Percentiles rank a stretch among this genome's conserved stretches.
These are phyloP conservation scores for Petrosia ficiformis DNA, from an alignment of 37 sponge, comb jelly and placozoan species.

Conservation along the genomic window DNA sequence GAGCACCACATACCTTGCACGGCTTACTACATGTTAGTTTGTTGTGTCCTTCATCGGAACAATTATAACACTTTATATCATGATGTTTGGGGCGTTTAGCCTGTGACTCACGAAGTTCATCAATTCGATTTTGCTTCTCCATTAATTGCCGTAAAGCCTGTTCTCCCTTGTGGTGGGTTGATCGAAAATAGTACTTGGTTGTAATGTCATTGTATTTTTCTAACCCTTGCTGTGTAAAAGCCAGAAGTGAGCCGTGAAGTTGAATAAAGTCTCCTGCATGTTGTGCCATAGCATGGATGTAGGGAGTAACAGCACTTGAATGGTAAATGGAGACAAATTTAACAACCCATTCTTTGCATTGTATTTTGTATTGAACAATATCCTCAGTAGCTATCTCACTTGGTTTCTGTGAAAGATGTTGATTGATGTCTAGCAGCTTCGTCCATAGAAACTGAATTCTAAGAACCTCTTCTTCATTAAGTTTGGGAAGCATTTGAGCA, in stretches of 20 bases:
- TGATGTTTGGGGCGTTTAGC: background rate
- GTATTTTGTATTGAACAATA: no score
- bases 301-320: constrained; percentile 9
- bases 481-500: background rate
- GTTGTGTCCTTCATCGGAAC: constrained; percentile 9
- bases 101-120: background rate
- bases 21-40: background rate
- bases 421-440: background rate
- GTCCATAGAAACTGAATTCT: background rate
- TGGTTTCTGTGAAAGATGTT: no score
- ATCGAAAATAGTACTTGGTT: constrained; percentile 16
- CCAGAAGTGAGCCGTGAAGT: constrained; percentile 1
- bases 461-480: background rate
- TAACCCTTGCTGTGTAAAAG: constrained; percentile 26
- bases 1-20: background rate
- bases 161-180: background rate
- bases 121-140: constrained; percentile 16
- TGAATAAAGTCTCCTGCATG: constrained; percentile 28
- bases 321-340: constrained; percentile 9
- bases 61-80: background rate
- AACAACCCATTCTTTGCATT: constrained; percentile 9
- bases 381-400: no score
- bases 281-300: constrained; percentile 11
- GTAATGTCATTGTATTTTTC: constrained; percentile 21
- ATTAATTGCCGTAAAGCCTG: constrained; percentile 9